A percentile compares a stretch with the other conserved stretches of the same genome.
Evolutionary conservation across 2,113 vertebrate species (phyloP).

Genomic region (Promerops cafer): DNA sequence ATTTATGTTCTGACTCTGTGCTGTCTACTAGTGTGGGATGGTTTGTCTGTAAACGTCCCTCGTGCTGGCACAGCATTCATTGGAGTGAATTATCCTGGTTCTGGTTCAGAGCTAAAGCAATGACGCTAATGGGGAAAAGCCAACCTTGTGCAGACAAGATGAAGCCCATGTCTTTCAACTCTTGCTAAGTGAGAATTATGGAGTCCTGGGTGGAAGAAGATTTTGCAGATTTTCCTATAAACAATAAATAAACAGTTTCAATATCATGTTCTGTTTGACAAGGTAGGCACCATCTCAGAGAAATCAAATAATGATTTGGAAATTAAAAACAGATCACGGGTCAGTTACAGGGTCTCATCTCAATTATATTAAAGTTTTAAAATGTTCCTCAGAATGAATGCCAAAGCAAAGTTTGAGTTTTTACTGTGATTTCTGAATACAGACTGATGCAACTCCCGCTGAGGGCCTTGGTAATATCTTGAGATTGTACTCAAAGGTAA

Average conservation of each 20-base stretch:
- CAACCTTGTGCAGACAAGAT: neutral
- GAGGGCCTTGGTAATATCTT: neutral
- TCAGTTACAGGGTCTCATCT: neutral
- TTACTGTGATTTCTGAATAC: neutral
- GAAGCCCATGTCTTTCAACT: neutral
- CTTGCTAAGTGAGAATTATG: neutral
- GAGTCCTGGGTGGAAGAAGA: neutral
- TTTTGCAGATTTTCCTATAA: neutral
- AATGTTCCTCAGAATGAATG: neutral
- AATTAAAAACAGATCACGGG: neutral
- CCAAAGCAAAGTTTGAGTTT: slow-evolving; percentile 28
- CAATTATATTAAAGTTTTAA: neutral
- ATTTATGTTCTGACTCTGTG: neutral
- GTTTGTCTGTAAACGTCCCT: neutral
- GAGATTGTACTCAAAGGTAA: neutral
- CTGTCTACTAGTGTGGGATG: neutral
- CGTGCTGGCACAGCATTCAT: fast-evolving
- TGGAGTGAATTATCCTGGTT: neutral
- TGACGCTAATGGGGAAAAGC: neutral
- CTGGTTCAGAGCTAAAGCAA: neutral
- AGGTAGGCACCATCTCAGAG: neutral
- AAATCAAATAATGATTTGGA: neutral
- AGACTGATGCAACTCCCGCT: neutral
- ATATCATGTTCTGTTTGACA: neutral
- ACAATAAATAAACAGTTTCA: neutral